phyloP scores from a whole-genome alignment of 2,113 vertebrate species.

The Haliaeetus leucogaster region DNA sequence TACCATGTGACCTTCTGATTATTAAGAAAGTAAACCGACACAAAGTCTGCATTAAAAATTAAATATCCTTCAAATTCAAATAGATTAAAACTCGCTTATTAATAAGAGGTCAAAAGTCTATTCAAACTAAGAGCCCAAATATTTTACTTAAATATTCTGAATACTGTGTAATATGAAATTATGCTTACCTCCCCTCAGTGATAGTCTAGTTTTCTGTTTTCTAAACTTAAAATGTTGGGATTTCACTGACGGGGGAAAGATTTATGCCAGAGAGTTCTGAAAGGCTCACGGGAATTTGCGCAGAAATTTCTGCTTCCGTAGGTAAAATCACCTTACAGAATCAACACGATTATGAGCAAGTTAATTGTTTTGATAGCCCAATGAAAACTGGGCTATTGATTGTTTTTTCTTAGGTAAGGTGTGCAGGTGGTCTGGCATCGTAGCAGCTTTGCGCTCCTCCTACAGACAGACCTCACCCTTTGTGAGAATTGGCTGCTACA shows the following conservation, averaged over 20 bases:
- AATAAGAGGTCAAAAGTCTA: background rate
- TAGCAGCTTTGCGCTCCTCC: background rate
- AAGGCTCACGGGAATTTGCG: background rate
- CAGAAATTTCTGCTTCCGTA: background rate
- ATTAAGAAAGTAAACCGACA: background rate
- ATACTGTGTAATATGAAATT: background rate
- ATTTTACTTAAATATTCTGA: background rate
- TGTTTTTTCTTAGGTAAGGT: background rate
- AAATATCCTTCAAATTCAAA: background rate
- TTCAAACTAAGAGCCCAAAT: background rate
- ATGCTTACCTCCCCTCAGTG: background rate
- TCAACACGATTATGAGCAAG: background rate
- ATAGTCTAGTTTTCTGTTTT: background rate
- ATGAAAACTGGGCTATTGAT: background rate
- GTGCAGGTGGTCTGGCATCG: background rate
- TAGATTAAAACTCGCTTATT: background rate
- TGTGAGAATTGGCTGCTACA: background rate
- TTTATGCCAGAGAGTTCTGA: background rate
- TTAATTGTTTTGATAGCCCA: background rate
- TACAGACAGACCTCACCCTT: background rate
- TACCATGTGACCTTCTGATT: background rate
- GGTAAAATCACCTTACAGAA: background rate
- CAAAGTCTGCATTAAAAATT: background rate
- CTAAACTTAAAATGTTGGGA: background rate
- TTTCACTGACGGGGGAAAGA: background rate